These are phyloP conservation scores for Poeciliopsis paucimaculata DNA, from an alignment of 2,797 vertebrate genomes.

Conservation along the genomic window DNA sequence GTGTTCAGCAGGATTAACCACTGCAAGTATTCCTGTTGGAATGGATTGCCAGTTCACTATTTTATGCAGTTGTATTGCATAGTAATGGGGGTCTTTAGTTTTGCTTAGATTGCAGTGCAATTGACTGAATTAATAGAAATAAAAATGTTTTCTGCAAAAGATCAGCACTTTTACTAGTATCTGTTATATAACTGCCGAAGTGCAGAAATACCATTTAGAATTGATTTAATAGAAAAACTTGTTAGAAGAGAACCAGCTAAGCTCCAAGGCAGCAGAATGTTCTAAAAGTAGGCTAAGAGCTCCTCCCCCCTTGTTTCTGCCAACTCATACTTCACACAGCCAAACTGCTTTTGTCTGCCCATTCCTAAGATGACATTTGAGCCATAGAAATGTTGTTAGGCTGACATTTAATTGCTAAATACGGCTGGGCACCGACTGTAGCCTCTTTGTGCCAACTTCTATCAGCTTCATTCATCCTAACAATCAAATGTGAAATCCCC, in stretches of 20 bases:
- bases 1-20: conserved; percentile 3
- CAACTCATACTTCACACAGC: conserved; percentile 21
- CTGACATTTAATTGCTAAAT: conserved; percentile 36
- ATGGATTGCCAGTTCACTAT: background rate
- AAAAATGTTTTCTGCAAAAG: conserved; percentile 4
- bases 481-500: conserved; percentile 48
- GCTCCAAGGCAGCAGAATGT: conserved; percentile 17
- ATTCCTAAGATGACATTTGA: conserved; percentile 19
- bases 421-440: conserved; percentile 23
- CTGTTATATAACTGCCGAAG: background rate
- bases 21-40: background rate
- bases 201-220: conserved; percentile 7
- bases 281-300: conserved; percentile 8
- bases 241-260: conserved; percentile 16
- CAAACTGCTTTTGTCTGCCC: conserved; percentile 15
- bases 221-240: conserved; percentile 18
- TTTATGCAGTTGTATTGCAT: background rate
- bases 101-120: background rate
- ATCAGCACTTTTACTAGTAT: conserved; percentile 1
- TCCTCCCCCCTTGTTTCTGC: conserved; percentile 15
- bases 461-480: conserved; percentile 27
- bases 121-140: conserved; percentile 1
- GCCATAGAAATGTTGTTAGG: conserved; percentile 16
- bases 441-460: conserved; percentile 32
- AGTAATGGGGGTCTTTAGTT: background rate